Evolutionary conservation across 2,888 invertebrate genomes (phyloP).

Genomic region (Mesoligia furuncula): DNA sequence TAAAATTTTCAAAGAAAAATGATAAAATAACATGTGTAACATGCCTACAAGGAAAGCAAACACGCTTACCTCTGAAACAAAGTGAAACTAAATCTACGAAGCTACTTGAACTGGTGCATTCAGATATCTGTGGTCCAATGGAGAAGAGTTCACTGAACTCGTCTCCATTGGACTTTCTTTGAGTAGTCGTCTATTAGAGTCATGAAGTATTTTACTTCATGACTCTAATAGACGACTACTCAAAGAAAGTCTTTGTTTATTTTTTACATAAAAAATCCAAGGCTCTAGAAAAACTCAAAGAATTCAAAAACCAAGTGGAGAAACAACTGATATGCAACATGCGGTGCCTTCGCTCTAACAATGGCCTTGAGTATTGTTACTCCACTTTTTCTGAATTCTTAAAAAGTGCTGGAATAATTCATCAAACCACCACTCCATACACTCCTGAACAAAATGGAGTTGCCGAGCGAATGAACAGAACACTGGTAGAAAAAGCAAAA

Average conservation of each 20-base stretch:
- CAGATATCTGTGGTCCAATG: too few species aligned
- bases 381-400: fast-evolving
- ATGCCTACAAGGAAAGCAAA: too few species aligned
- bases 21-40: too few species aligned
- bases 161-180: too few species aligned
- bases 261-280: not conserved
- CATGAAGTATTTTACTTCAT: too few species aligned
- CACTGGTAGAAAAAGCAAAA: not conserved
- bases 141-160: too few species aligned
- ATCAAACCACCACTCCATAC: not conserved
- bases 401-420: not conserved
- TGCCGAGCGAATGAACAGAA: not conserved
- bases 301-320: not conserved
- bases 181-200: too few species aligned
- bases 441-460: not conserved
- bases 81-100: too few species aligned
- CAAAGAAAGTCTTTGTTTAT: not conserved
- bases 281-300: not conserved
- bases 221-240: not conserved
- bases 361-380: not conserved
- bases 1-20: too few species aligned
- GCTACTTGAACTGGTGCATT: too few species aligned
- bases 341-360: not conserved
- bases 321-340: not conserved
- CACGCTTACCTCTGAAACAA: too few species aligned